A percentile compares a stretch with the other conserved stretches of the same genome.
Conservation (phyloP, 2,888 invertebrate genomes). For the Drosophila fulvimacula region DNA sequence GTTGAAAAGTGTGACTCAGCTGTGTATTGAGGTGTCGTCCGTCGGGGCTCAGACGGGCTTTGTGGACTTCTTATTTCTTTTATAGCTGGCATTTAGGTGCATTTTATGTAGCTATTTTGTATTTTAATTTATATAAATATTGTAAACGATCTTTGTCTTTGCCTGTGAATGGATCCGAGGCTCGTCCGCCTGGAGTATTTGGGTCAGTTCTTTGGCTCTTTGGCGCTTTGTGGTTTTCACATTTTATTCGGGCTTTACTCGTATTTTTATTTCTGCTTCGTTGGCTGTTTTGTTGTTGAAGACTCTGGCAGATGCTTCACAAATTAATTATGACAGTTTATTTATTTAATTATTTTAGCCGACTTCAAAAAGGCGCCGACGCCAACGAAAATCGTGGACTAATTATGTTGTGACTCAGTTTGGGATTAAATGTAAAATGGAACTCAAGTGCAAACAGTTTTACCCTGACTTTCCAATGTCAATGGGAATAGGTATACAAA, state of each 20-base stretch:
- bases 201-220: conserved; percentile 56
- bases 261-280: conserved; percentile 28
- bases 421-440: conserved; percentile 51
- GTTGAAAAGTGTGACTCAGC: conserved; percentile 69
- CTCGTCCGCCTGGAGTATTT: conserved; percentile 53
- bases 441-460: conserved; percentile 14
- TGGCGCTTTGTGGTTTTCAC: conserved; percentile 39
- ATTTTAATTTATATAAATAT: conserved; percentile 58
- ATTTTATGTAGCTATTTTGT: conserved; percentile 42
- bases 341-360: conserved; percentile 71
- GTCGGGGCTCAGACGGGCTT: conserved; percentile 16
- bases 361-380: conserved; percentile 57
- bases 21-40: conserved; percentile 37
- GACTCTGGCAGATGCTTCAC: conserved; percentile 55
- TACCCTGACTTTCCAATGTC: not conserved
- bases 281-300: conserved; percentile 27
- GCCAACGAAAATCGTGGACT: conserved; percentile 31
- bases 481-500: not conserved
- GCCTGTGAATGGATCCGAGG: conserved; percentile 2
- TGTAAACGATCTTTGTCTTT: conserved; percentile 54
- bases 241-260: conserved; percentile 29
- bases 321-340: conserved; percentile 81
- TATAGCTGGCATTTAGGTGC: conserved; percentile 36
- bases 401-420: conserved; percentile 77
- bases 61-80: conserved; percentile 10